Base-by-base conservation (phyloP, 2,113 vertebrate genomes). In the Indicator indicator region DNA sequence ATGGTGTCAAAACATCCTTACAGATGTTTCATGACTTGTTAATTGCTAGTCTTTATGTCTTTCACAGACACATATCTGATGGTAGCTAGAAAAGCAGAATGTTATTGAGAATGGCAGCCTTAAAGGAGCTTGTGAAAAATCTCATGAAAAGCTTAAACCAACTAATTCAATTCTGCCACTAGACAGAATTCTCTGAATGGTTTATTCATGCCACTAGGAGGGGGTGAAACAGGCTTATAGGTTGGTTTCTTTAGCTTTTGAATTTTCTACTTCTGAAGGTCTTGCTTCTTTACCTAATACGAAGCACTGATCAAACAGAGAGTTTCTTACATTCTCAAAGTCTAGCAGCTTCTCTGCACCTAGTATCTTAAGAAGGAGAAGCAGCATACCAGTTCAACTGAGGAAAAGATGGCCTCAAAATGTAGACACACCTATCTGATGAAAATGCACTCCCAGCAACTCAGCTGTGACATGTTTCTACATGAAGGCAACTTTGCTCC, bases 231-330 rank as follows among this genome's bases (percentile, higher is more conserved):
- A 64, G 50, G 9, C 9, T 75, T 70, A 59, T 2, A 28, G 15
- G 12, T 52, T 12, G 23, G 11, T 52, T 52, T 52, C 23, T 24
- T 52, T 52, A 24, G 23, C 50, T 52, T 24, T 24, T 52, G 21
- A 24, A 52, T 11, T 20, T 58, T 75, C 87, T 93, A 55, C 84
- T 94, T 96, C 89, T 90, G 86, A 88, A 77, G 52, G 75, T 78
- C 62, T 88, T 90, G 40, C 38, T 95, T 52, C 76, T 97, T 96
- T 77, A 91, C 72, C 55, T 94, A 79, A 89, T 56, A 80, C 54
- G 74, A 94, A 90, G 58, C 59, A 95, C 72, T 92, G 94, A 91
- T 97, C 86, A 96, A 89, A 65, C 81, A 95, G 32, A 52, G 23
- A 50, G 62, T 90, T 93, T 88, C 86, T 75, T 52, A 69, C 76